phyloP scores from a whole-genome alignment of 1,140 invertebrate genomes.

The Palaemon carinicauda region DNA sequence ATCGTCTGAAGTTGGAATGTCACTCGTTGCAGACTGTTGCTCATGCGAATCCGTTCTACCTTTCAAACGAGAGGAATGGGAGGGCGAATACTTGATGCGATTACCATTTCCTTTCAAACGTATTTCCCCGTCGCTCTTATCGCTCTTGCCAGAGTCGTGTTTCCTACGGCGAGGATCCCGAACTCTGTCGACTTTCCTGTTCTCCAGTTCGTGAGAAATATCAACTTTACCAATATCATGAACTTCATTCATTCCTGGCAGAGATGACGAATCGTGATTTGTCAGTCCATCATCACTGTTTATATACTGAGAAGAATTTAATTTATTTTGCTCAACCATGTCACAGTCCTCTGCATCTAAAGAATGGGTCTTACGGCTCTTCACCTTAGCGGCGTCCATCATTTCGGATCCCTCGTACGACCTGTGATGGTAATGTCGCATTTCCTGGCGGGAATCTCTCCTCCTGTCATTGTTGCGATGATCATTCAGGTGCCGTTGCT shows the following conservation, averaged over 20 bases:
- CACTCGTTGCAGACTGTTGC: background rate
- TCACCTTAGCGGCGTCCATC: background rate
- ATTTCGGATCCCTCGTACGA: conserved; percentile 1
- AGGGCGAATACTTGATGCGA: conserved; percentile 10
- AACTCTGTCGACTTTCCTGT: conserved; percentile 50
- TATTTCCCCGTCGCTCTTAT: conserved; percentile 46
- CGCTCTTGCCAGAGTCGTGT: conserved; percentile 67
- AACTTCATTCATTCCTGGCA: conserved; percentile 23
- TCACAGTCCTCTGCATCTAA: conserved; percentile 42
- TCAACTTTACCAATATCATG: conserved; percentile 53
- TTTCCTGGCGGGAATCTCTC: conserved; percentile 31
- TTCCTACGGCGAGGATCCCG: conserved; percentile 70
- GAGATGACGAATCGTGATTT: conserved; percentile 4
- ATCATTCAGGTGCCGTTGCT: conserved; percentile 30
- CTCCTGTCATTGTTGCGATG: conserved; percentile 37
- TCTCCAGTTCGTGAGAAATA: conserved; percentile 56
- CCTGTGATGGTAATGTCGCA: conserved; percentile 24
- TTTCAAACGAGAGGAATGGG: conserved; percentile 3
- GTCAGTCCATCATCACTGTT: conserved; percentile 23
- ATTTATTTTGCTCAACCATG: conserved; percentile 10
- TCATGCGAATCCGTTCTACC: conserved; percentile 18
- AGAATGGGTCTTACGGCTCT: conserved; percentile 20
- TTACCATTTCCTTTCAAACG: background rate
- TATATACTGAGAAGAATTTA: conserved; percentile 11
- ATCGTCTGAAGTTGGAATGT: conserved; percentile 41